Evolutionary conservation across 2,797 vertebrate species (phyloP).

Genomic region (Lates japonicus): DNA sequence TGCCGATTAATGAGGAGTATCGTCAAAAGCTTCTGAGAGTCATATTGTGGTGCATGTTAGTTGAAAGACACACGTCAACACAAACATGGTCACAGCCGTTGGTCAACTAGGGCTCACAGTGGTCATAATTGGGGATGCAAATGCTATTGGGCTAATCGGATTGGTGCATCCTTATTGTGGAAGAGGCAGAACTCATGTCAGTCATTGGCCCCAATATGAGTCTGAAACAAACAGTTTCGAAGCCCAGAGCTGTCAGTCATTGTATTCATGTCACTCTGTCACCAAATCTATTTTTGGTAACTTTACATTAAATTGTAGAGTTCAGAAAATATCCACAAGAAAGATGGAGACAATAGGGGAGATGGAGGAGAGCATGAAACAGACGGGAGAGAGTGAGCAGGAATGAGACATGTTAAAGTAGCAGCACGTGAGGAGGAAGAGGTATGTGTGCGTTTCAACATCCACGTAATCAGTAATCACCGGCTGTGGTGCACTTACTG

Average conservation of each 20-base stretch:
- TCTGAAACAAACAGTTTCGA: conserved; percentile 49
- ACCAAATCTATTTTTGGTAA: neutral
- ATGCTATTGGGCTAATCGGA: no score
- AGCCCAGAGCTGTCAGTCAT: conserved; percentile 30
- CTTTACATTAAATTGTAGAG: neutral
- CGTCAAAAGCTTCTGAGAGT: neutral
- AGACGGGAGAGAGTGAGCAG: neutral
- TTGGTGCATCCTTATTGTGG: no score
- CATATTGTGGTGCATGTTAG: conserved; percentile 11
- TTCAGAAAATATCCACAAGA: neutral
- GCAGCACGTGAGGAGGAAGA: neutral
- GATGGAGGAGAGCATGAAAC: neutral
- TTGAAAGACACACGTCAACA: neutral
- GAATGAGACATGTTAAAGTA: neutral
- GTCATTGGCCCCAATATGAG: conserved; percentile 46
- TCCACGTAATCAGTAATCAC: no score
- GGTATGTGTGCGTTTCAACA: neutral
- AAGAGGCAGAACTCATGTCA: conserved; percentile 70
- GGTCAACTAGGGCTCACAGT: conserved; percentile 50
- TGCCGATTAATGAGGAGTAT: neutral
- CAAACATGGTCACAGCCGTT: neutral
- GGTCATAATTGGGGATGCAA: conserved; percentile 36
- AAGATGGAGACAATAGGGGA: neutral
- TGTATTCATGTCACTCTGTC: conserved; percentile 4
- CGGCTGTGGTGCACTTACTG: neutral